Evolutionary conservation across 2,888 invertebrate species (phyloP).

Genomic region (Augiades crinisus): DNA sequence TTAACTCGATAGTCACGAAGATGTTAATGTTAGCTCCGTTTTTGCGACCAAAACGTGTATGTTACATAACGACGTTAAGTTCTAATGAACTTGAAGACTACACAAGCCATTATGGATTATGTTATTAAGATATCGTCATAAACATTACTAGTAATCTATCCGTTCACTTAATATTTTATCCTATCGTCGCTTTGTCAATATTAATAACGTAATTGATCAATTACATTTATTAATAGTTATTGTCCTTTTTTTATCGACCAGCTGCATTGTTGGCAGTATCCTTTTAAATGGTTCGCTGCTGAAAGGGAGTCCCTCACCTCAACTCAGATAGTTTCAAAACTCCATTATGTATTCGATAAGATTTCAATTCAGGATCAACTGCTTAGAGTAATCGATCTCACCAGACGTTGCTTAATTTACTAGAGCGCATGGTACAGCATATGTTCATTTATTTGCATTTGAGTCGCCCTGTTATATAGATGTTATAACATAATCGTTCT

Average conservation of each 20-base stretch:
- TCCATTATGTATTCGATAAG: too few species aligned
- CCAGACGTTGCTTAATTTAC: too few species aligned
- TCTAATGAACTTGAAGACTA: constrained; percentile 17
- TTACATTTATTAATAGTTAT: not conserved
- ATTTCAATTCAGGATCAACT: too few species aligned
- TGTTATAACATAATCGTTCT: too few species aligned
- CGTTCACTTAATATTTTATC: not conserved
- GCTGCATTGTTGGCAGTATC: not conserved
- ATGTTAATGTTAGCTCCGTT: not conserved
- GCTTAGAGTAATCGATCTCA: too few species aligned
- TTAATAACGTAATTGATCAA: not conserved
- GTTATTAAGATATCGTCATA: not conserved
- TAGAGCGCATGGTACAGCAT: too few species aligned
- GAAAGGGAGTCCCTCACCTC: too few species aligned
- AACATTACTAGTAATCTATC: not conserved
- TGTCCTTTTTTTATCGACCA: too few species aligned
- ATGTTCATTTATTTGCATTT: too few species aligned
- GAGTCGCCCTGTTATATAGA: too few species aligned
- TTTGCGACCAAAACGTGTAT: constrained; percentile 13
- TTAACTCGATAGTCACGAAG: not conserved
- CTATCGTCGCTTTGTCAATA: not conserved
- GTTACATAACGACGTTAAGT: constrained; percentile 4
- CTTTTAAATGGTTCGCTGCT: too few species aligned
- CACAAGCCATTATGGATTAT: not conserved
- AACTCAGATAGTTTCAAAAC: too few species aligned